A percentile compares a stretch with the other conserved stretches of the same genome.
phyloP scores from a whole-genome alignment of 2,888 invertebrate genomes.

The Heliconius ethilla region DNA sequence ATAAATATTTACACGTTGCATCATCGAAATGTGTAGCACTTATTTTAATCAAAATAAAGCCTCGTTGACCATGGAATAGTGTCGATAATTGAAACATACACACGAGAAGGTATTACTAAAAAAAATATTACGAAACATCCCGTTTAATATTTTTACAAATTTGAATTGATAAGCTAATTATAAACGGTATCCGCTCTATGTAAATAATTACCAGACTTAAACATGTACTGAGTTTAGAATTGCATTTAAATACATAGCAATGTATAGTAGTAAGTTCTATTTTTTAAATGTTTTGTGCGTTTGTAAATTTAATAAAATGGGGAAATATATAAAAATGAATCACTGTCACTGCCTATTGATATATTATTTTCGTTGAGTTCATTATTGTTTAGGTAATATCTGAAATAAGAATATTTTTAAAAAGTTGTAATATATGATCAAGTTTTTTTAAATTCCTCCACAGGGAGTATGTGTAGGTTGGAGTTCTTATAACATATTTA shows the following conservation, averaged over 20 bases:
- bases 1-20: not conserved
- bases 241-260: not conserved
- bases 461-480: no score
- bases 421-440: no score
- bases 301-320: no score
- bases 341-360: no score
- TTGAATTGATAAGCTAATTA: slow-evolving; percentile 15
- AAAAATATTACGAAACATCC: not conserved
- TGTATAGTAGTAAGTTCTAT: no score
- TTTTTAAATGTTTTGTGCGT: no score
- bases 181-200: not conserved
- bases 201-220: not conserved
- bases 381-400: no score
- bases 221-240: not conserved
- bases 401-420: no score
- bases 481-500: no score
- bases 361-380: no score
- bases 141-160: slow-evolving; percentile 3
- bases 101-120: not conserved
- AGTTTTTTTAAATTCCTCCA: no score
- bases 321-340: no score
- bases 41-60: not conserved
- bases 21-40: not conserved
- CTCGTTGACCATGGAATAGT: slow-evolving; percentile 22
- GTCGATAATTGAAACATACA: not conserved